Base-by-base conservation (phyloP, 1,140 invertebrate genomes). In the Apolygus lucorum region DNA sequence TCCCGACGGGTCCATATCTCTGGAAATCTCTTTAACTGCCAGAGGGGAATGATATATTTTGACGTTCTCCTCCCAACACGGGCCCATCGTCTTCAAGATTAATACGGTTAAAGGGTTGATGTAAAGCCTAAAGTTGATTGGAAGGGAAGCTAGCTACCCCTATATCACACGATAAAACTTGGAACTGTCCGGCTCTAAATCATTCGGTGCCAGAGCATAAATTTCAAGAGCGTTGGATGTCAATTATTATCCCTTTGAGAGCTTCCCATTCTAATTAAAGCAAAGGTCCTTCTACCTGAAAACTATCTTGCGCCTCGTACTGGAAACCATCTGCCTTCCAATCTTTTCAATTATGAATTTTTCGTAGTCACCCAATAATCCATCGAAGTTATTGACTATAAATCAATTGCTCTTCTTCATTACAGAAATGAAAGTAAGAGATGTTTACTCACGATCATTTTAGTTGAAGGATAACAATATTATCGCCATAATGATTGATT, bases 151-250 rank as follows among this genome's bases (percentile, higher is more conserved):
- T 11, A 34, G 64, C 64, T 29, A 29, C 64, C 64, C 64, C 64
- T 66, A 66, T 29, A 66, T 66, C 64, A 66, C 29, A 66, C 29
- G 64, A 66, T 66, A 66, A 66, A 66, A 66, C 64, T 66, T 66
- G 29, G 64, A 34, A 66, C 64, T 66, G 64, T 66, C 64, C 64
- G 27, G 14, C 28, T 21, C 27, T 66, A 66, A 66, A 66, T 66
- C 64, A 66, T 34, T 66, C 28, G 54, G 22, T 21, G 2, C 54
- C 11, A 21, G 54, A 59, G 54, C 54, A 59, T 59, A 59, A 59
- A 59, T 59, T 59, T 59, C 22, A 11, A 24, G 4, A n/a, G n/a
- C n/a, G 54, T 22, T 59, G 54, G 54, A 59, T 59, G 54, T 59
- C 54, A 59, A 59, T 59, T 59, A 59, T 59, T 59, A 59, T 59